Conservation (phyloP, 2,797 vertebrate species). For the Lithobates sylvaticus region DNA sequence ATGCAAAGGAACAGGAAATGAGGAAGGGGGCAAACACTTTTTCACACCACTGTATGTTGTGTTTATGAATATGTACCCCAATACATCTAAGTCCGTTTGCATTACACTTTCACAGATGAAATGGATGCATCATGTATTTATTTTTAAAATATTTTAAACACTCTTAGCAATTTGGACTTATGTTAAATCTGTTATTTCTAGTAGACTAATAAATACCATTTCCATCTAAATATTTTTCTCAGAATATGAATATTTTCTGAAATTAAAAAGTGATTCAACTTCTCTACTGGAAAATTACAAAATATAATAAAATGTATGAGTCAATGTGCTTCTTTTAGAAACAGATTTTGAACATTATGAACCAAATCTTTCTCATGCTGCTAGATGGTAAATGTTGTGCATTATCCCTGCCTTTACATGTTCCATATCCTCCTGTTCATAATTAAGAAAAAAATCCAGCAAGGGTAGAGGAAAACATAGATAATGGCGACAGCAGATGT, state of each 20-base stretch:
- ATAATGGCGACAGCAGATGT: too few species aligned
- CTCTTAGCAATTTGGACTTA: background rate
- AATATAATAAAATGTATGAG: conserved; percentile 9
- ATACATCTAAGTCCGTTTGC: too few species aligned
- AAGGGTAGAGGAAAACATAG: background rate
- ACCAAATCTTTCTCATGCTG: background rate
- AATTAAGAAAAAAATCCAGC: background rate
- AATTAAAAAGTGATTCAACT: background rate
- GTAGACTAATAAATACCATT: background rate
- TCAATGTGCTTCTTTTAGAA: conserved; percentile 16
- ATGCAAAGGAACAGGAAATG: too few species aligned
- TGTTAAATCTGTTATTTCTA: background rate
- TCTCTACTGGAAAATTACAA: background rate
- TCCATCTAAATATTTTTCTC: background rate
- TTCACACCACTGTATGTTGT: too few species aligned
- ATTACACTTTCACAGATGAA: too few species aligned
- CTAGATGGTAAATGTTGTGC: background rate
- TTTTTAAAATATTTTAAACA: too few species aligned
- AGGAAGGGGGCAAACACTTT: too few species aligned
- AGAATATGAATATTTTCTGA: background rate
- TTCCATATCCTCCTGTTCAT: background rate
- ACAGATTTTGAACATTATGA: conserved; percentile 1
- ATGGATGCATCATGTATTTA: too few species aligned
- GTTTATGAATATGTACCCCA: too few species aligned
- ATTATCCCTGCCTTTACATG: background rate